Conservation (phyloP, 1,140 invertebrate species). For the Druon quercuslanigerum region DNA sequence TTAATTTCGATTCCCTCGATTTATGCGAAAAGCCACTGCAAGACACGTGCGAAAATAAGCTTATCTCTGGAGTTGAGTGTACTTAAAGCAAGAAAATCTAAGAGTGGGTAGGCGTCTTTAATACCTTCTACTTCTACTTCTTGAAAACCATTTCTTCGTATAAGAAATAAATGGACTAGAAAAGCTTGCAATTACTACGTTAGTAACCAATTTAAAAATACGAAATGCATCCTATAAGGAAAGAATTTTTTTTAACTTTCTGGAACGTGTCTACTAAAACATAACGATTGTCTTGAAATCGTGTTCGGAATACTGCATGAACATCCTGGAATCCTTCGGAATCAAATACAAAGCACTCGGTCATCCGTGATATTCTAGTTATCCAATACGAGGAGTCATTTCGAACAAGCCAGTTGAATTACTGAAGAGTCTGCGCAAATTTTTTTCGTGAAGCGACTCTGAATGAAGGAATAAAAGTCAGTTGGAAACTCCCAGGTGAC, state of each 20-base stretch:
- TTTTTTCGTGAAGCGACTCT: conserved; percentile 2
- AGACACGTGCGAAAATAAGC: no score
- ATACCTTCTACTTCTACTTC: no score
- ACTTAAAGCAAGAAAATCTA: no score
- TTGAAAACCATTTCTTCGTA: no score
- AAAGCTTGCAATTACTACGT: no score
- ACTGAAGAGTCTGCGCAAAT: conserved; percentile 8
- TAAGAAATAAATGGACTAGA: no score
- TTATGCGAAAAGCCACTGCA: no score
- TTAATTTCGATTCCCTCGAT: no score
- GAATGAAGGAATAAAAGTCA: conserved; percentile 3
- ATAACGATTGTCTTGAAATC: conserved; percentile 18
- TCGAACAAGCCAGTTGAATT: conserved; percentile 14
- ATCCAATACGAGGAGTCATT: conserved; percentile 19
- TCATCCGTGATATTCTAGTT: conserved; percentile 3
- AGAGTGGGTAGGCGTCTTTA: no score
- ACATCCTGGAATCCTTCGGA: conserved; percentile 3
- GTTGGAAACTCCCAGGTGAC: neutral
- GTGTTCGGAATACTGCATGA: neutral
- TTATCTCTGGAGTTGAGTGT: no score
- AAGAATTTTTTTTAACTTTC: neutral
- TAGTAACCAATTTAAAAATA: no score
- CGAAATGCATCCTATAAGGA: neutral
- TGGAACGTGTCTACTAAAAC: neutral
- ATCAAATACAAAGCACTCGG: conserved; percentile 15